Conservation (phyloP, 1,140 invertebrate species). For the Aphidius ervi region DNA sequence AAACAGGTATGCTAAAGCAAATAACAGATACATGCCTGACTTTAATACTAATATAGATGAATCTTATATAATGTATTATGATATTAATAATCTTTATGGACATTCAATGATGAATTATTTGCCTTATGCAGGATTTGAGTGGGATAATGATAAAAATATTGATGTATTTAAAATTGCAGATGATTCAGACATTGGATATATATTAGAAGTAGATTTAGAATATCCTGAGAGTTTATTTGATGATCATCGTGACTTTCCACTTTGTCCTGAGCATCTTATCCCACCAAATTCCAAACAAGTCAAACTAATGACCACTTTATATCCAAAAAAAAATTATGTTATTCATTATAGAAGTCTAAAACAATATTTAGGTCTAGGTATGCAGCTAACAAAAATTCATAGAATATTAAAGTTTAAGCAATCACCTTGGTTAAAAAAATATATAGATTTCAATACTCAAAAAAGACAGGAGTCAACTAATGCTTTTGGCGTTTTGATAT, state of each 20-base stretch:
- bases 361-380: too few species aligned
- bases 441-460: too few species aligned
- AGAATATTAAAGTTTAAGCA: too few species aligned
- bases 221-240: conserved; percentile 32
- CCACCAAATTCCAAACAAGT: background rate
- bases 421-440: too few species aligned
- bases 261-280: conserved; percentile 32
- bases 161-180: conserved; percentile 32
- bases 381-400: too few species aligned
- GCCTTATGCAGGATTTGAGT: conserved; percentile 47
- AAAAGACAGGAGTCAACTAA: too few species aligned
- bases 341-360: too few species aligned
- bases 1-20: background rate
- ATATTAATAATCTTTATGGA: background rate
- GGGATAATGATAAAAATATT: conserved; percentile 26
- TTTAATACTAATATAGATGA: background rate
- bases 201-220: conserved; percentile 47
- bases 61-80: background rate
- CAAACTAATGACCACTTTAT: background rate
- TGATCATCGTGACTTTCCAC: conserved; percentile 38
- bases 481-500: conserved; percentile 3
- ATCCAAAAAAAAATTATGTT: too few species aligned
- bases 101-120: background rate
- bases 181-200: conserved; percentile 50
- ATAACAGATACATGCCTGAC: background rate